Percentiles rank a stretch among this genome's conserved stretches.
These are phyloP conservation scores for Zosterops japonicus DNA, from an alignment of 2,113 vertebrate genomes.

Conservation along the genomic window DNA sequence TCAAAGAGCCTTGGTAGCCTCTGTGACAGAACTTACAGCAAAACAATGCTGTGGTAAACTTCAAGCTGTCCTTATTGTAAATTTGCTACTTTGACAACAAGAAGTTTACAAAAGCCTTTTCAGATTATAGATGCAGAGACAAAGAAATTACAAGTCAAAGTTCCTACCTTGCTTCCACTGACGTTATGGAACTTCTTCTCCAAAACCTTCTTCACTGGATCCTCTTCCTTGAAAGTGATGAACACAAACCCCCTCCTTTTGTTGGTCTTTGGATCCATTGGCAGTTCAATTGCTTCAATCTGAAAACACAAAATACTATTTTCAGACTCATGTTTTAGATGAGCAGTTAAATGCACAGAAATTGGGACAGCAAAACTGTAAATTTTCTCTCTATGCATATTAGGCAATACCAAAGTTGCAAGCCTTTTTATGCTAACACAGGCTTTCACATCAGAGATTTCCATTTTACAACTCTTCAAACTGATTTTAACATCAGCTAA, in stretches of 20 bases:
- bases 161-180: slow-evolving; percentile 92
- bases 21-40: background rate
- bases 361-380: background rate
- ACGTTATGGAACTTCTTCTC: slow-evolving; percentile 98
- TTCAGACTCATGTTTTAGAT: background rate
- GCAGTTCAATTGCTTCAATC: slow-evolving; percentile 97
- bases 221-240: slow-evolving; percentile 96
- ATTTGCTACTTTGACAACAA: background rate
- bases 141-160: background rate
- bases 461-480: background rate
- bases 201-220: slow-evolving; percentile 91
- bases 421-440: background rate
- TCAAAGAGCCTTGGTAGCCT: background rate
- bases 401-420: background rate
- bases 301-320: slow-evolving; percentile 50
- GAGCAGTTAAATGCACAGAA: background rate
- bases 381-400: background rate
- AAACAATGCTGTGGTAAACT: background rate
- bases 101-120: background rate
- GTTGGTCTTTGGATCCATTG: slow-evolving; percentile 97
- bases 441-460: background rate
- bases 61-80: background rate
- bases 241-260: slow-evolving; percentile 98
- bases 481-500: background rate
- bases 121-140: background rate